phyloP scores from a whole-genome alignment of 1,140 invertebrate species.

The Adoxophyes honmai region DNA sequence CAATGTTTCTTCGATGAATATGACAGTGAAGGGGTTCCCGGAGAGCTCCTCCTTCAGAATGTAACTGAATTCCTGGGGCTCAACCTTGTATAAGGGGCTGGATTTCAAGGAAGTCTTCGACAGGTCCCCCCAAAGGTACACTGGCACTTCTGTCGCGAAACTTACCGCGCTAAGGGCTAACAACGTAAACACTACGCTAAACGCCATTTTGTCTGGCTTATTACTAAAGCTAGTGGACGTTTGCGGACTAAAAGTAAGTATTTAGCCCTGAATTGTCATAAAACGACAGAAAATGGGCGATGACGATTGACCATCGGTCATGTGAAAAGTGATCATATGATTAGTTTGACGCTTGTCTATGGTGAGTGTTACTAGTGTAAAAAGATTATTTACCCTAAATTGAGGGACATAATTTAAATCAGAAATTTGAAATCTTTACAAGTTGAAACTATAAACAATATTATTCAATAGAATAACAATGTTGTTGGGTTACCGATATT shows the following conservation, averaged over 20 bases:
- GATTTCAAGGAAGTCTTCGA: slow-evolving; percentile 36
- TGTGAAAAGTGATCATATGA: slow-evolving; percentile 75
- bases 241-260: slow-evolving; percentile 51
- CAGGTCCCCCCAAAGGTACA: slow-evolving; percentile 64
- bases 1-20: slow-evolving; percentile 67
- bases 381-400: neutral
- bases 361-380: slow-evolving; percentile 14
- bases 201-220: slow-evolving; percentile 54
- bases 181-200: slow-evolving; percentile 55
- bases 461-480: too few species aligned
- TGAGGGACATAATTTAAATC: too few species aligned
- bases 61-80: slow-evolving; percentile 38
- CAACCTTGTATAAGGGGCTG: slow-evolving; percentile 42
- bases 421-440: too few species aligned
- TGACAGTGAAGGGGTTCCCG: slow-evolving; percentile 47
- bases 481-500: too few species aligned
- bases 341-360: slow-evolving; percentile 63
- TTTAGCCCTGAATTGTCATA: slow-evolving; percentile 59
- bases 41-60: slow-evolving; percentile 44
- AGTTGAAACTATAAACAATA: too few species aligned
- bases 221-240: slow-evolving; percentile 57
- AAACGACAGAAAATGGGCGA: slow-evolving; percentile 62
- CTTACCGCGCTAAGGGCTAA: slow-evolving; percentile 60
- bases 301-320: slow-evolving; percentile 63
- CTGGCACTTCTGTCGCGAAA: slow-evolving; percentile 51